These are phyloP conservation scores for Pinna nobilis DNA, from an alignment of 1,140 invertebrate species.

Conservation along the genomic window DNA sequence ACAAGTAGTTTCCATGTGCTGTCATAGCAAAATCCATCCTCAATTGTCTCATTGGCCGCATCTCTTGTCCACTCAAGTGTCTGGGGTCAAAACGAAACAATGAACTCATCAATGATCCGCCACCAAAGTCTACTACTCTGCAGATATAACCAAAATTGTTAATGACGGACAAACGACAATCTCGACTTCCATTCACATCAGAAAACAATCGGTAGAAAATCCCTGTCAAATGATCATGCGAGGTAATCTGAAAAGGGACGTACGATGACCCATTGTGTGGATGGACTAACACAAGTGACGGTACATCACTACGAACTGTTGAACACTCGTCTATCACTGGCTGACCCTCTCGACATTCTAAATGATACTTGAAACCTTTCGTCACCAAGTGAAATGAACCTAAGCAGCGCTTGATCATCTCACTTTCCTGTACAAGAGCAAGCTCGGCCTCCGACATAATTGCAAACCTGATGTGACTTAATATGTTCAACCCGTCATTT, in stretches of 20 bases:
- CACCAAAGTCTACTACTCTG: constrained; percentile 72
- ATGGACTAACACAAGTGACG: constrained; percentile 65
- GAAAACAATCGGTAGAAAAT: constrained; percentile 68
- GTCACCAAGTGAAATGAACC: constrained; percentile 55
- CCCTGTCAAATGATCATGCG: constrained; percentile 63
- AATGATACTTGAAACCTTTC: constrained; percentile 68
- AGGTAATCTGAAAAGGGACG: constrained; percentile 71
- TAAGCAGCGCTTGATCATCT: constrained; percentile 62
- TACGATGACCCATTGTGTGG: constrained; percentile 66
- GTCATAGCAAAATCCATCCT: constrained; percentile 70
- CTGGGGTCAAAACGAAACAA: constrained; percentile 72
- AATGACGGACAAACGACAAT: constrained; percentile 66
- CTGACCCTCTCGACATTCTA: constrained; percentile 66
- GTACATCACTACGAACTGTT: constrained; percentile 56
- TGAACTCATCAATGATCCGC: constrained; percentile 70
- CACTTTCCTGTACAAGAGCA: constrained; percentile 57
- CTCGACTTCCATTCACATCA: constrained; percentile 69
- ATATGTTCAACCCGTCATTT: constrained; percentile 46
- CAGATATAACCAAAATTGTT: constrained; percentile 73
- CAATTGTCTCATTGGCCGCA: constrained; percentile 66
- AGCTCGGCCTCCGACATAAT: constrained; percentile 69
- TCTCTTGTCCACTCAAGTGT: constrained; percentile 67
- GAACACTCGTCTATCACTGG: constrained; percentile 63
- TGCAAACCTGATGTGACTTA: constrained; percentile 65
- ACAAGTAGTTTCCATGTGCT: constrained; percentile 87